Conservation (phyloP, 92 coral and sea anemone genomes). For the Nematostella vectensis region DNA sequence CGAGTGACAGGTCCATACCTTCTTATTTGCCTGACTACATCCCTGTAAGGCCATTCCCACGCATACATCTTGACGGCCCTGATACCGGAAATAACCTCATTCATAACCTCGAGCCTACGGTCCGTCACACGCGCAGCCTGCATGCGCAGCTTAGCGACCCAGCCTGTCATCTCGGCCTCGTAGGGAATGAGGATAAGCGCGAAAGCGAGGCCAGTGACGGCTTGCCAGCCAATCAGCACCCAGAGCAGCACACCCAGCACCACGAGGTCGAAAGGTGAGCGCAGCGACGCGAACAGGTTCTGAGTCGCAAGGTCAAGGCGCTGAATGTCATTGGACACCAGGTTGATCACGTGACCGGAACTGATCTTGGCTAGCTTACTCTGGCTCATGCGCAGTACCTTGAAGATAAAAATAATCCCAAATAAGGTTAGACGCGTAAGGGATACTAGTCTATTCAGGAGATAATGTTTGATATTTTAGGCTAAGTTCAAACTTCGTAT, state of each 20-base stretch:
- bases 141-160: conserved; percentile 91
- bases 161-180: conserved; percentile 96
- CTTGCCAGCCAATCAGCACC: conserved; percentile 90
- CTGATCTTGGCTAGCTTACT: conserved; percentile 83
- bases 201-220: conserved; percentile 81
- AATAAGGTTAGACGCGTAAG: background rate
- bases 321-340: conserved; percentile 89
- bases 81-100: conserved; percentile 77
- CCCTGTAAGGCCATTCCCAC: conserved; percentile 93
- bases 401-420: background rate
- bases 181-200: conserved; percentile 89
- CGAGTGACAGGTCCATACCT: too few relatives aligned
- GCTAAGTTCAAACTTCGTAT: too few relatives aligned
- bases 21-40: conserved; percentile 59
- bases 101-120: conserved; percentile 80
- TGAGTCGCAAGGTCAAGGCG: conserved; percentile 86
- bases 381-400: conserved; percentile 88
- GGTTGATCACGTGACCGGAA: conserved; percentile 85
- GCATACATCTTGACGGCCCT: conserved; percentile 94
- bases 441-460: too few relatives aligned
- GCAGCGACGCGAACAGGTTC: conserved; percentile 78
- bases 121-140: conserved; percentile 83
- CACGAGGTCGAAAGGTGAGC: conserved; percentile 85
- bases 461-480: too few relatives aligned
- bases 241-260: conserved; percentile 66